Evolutionary conservation across 2,888 invertebrate genomes (phyloP), one percentile per base, ranked within the genome.

Genomic region (Cerastis leucographa): DNA sequence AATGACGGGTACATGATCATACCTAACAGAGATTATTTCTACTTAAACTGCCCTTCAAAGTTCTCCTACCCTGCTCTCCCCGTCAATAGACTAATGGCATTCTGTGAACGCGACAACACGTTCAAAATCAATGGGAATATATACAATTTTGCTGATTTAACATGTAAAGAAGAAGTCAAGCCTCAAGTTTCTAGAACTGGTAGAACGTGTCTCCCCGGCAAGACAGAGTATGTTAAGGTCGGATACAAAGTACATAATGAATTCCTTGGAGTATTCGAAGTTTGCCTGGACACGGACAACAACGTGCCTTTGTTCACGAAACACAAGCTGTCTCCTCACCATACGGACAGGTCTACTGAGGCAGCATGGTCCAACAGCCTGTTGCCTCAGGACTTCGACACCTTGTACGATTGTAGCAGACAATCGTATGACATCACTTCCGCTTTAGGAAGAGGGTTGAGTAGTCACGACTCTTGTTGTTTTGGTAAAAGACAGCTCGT

Each of bases 401-500:
- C 83, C 2, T 70, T 92, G 68, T 94, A 94, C 66, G 78, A 92
- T 64, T 93, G 92, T 73, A 29, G 74, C 0, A 69, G 54, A 19
- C 94, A 94, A 83, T 83, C 73, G 5, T 67, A 73, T 0, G 71
- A 59, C 1, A 90, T 93, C 17, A 85, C 87, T 7, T 73, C 35
- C 1, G 25, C 67, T 29, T 73, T 91, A 11, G 71, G 83, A 7
- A 84, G 40, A 75, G 74, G 77, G 65, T 88, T 91, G 42, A 89
- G 89, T 56, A 70, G 9, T 3, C 25, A 42, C 2, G 89, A 91
- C 61, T 75, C 80, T 7, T 95, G 94, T 73, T 93, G 94, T 72
- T 95, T 92, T 78, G 85, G 76, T 8, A 91, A 87, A 70, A 89
- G 92, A 64, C 94, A 93, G 73, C 85, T 95, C 25, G 91, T 95